phyloP scores from a whole-genome alignment of 2,888 invertebrate genomes.

The Pollenia angustigena region DNA sequence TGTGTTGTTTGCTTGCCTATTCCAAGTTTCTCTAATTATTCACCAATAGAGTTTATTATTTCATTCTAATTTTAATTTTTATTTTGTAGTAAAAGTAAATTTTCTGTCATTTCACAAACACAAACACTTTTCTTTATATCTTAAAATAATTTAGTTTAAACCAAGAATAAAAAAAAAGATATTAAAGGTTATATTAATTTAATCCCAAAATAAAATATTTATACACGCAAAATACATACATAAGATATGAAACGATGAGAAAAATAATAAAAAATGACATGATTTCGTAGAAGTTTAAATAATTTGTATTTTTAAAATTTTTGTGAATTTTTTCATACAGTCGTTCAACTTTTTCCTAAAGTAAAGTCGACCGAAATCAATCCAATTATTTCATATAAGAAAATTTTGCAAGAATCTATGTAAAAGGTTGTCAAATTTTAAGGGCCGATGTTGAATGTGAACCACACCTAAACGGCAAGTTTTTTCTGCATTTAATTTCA shows the following conservation, averaged over 20 bases:
- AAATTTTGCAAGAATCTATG: too few relatives aligned
- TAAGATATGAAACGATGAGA: constrained; percentile 57
- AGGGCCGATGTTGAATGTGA: too few relatives aligned
- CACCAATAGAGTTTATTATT: not conserved
- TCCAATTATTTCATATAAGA: too few relatives aligned
- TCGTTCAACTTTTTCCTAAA: too few relatives aligned
- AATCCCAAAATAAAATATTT: constrained; percentile 50
- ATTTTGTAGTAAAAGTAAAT: constrained; percentile 10
- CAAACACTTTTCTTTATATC: not conserved
- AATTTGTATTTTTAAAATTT: constrained; percentile 18
- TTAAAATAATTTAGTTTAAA: constrained; percentile 22
- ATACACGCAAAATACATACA: constrained; percentile 56
- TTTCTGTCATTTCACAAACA: not conserved
- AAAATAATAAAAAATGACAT: constrained; percentile 60
- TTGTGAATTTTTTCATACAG: not conserved
- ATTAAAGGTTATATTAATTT: constrained; percentile 37
- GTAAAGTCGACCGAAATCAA: too few relatives aligned
- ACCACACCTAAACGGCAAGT: too few relatives aligned
- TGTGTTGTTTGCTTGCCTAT: not conserved
- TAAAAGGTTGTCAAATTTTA: too few relatives aligned
- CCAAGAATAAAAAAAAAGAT: constrained; percentile 41
- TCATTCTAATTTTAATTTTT: not conserved
- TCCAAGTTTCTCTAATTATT: constrained; percentile 6
- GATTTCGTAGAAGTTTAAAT: constrained; percentile 29
- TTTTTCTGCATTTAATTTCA: too few relatives aligned